phyloP scores from a whole-genome alignment of 2,797 vertebrate species.

The Mustela erminea region DNA sequence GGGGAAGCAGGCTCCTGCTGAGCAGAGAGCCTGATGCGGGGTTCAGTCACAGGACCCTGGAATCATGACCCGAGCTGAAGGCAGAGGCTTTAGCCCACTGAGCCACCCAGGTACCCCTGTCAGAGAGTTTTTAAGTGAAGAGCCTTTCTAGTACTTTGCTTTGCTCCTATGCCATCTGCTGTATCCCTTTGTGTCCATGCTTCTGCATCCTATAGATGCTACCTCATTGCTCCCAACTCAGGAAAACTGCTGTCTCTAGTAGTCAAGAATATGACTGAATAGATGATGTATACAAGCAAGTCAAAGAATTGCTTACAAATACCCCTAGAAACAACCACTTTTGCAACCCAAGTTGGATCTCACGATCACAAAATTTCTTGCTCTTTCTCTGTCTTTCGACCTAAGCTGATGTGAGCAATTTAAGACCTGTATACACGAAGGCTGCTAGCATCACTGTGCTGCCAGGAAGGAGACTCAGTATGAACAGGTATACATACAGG shows the following conservation, averaged over 20 bases:
- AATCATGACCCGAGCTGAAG: too few species aligned
- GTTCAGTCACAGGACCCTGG: too few species aligned
- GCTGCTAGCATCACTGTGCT: not conserved
- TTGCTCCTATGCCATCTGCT: accelerated
- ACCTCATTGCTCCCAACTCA: accelerated
- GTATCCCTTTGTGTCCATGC: not conserved
- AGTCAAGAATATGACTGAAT: not conserved
- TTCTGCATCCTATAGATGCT: not conserved
- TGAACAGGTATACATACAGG: too few species aligned
- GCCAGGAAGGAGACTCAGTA: not conserved
- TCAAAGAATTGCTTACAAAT: not conserved
- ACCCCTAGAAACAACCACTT: not conserved
- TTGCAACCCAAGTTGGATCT: not conserved
- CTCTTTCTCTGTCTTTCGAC: not conserved
- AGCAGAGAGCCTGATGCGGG: too few species aligned
- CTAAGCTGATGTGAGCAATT: not conserved
- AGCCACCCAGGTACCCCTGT: too few species aligned
- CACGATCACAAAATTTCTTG: not conserved
- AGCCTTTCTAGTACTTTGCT: not conserved
- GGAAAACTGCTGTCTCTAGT: not conserved
- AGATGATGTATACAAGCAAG: too few species aligned
- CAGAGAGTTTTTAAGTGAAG: not conserved
- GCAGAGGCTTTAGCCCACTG: too few species aligned
- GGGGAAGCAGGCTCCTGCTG: too few species aligned
- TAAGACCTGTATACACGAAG: not conserved